Conservation (phyloP, 2,888 invertebrate species). For the Pammene aurita region DNA sequence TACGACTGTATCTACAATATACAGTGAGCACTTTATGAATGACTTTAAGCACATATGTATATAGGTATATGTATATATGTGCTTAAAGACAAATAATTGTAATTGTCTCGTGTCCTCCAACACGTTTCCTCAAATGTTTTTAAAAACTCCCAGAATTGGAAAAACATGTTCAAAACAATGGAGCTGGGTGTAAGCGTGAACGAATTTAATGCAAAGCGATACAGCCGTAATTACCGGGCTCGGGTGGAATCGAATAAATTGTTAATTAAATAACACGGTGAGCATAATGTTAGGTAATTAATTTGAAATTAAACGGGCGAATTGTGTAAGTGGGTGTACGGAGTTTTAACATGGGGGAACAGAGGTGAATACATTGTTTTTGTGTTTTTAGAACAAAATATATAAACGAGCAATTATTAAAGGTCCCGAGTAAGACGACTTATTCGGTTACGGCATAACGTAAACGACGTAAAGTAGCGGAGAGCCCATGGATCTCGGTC, state of each 20-base stretch:
- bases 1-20: too few relatives aligned
- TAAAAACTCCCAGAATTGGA: neutral
- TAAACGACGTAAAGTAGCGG: too few relatives aligned
- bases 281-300: slow-evolving; percentile 60
- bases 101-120: neutral
- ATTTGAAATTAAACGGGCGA: slow-evolving; percentile 56
- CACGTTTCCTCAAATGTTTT: neutral
- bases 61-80: too few relatives aligned
- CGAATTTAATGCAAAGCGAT: slow-evolving; percentile 33
- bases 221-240: slow-evolving; percentile 46
- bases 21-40: too few relatives aligned
- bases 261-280: slow-evolving; percentile 54
- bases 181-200: slow-evolving; percentile 13
- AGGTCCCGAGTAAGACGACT: too few relatives aligned
- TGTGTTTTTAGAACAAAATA: neutral
- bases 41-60: too few relatives aligned
- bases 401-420: neutral
- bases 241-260: slow-evolving; percentile 58
- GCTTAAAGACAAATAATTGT: too few relatives aligned
- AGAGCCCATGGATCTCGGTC: too few relatives aligned
- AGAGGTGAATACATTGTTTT: neutral
- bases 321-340: neutral
- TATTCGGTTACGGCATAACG: too few relatives aligned
- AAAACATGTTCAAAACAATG: slow-evolving; percentile 21
- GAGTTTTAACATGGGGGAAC: neutral